Percentiles rank a stretch among this genome's conserved stretches.
These are phyloP conservation scores for Calidris pugnax DNA, from an alignment of 2,113 vertebrate genomes.

Conservation along the genomic window DNA sequence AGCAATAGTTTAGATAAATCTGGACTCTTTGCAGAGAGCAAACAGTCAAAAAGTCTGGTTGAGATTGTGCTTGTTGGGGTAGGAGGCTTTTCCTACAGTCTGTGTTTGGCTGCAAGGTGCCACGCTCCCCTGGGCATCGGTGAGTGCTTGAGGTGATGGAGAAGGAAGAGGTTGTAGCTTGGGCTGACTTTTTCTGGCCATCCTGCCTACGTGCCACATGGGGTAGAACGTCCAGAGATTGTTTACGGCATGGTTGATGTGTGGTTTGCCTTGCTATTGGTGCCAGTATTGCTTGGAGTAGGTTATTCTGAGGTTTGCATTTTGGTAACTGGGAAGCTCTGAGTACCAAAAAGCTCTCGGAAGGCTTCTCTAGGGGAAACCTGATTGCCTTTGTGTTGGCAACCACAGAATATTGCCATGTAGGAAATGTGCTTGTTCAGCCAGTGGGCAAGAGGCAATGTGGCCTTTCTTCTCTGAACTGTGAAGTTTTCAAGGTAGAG, in stretches of 20 bases:
- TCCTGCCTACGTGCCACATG: neutral
- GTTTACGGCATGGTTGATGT: neutral
- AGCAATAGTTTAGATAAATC: neutral
- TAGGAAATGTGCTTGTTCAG: neutral
- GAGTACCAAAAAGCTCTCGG: neutral
- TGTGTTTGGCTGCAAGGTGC: neutral
- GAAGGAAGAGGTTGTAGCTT: neutral
- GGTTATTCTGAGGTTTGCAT: neutral
- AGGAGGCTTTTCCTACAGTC: neutral
- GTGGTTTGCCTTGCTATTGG: fast-evolving
- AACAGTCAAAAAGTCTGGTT: neutral
- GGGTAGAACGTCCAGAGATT: neutral
- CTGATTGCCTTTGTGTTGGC: neutral
- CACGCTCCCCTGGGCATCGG: neutral
- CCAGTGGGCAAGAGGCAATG: neutral
- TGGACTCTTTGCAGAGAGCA: neutral
- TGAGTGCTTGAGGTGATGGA: neutral
- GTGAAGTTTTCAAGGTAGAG: neutral
- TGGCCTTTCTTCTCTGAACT: neutral
- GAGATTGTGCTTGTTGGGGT: neutral
- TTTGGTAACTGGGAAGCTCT: neutral
- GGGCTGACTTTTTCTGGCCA: neutral
- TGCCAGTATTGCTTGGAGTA: neutral
- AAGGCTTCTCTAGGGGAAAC: neutral
- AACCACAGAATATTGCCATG: neutral